Conservation (phyloP, 2,797 vertebrate genomes). For the Leucoraja ocellata region DNA sequence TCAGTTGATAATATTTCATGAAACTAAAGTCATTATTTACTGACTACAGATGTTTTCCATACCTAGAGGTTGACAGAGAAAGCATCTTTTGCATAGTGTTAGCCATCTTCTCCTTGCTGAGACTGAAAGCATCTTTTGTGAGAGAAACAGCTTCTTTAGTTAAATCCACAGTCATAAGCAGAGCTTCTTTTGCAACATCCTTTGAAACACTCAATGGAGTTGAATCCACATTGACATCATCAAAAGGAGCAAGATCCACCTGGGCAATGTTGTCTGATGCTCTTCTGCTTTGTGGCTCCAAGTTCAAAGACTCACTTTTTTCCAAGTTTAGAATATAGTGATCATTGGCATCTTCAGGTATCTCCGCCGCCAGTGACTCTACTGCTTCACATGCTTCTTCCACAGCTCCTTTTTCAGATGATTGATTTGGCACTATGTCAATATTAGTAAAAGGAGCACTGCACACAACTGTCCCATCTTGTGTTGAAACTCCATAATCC, state of each 20-base stretch:
- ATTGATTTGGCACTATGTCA: neutral
- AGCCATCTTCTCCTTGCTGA: constrained; percentile 72
- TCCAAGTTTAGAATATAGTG: constrained; percentile 51
- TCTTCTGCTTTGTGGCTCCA: constrained; percentile 48
- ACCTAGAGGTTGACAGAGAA: constrained; percentile 67
- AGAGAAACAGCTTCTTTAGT: constrained; percentile 90
- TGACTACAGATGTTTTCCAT: neutral
- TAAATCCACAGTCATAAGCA: constrained; percentile 80
- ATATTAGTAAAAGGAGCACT: neutral
- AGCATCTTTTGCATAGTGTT: constrained; percentile 85
- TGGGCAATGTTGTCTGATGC: constrained; percentile 50
- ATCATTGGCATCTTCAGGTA: constrained; percentile 41
- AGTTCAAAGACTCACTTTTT: constrained; percentile 43
- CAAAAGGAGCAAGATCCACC: constrained; percentile 54
- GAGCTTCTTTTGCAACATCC: constrained; percentile 85
- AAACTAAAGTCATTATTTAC: neutral
- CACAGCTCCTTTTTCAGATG: constrained; percentile 18
- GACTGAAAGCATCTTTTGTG: constrained; percentile 84
- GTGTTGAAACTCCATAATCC: constrained; percentile 40
- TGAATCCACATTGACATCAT: constrained; percentile 79
- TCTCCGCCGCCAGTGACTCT: constrained; percentile 60
- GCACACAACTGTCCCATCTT: neutral
- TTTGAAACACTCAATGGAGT: constrained; percentile 80
- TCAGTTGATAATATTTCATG: neutral
- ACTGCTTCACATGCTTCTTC: constrained; percentile 53